These are phyloP conservation scores for Tetramorium simillimum DNA, from an alignment of 1,140 invertebrate genomes.

Conservation along the genomic window DNA sequence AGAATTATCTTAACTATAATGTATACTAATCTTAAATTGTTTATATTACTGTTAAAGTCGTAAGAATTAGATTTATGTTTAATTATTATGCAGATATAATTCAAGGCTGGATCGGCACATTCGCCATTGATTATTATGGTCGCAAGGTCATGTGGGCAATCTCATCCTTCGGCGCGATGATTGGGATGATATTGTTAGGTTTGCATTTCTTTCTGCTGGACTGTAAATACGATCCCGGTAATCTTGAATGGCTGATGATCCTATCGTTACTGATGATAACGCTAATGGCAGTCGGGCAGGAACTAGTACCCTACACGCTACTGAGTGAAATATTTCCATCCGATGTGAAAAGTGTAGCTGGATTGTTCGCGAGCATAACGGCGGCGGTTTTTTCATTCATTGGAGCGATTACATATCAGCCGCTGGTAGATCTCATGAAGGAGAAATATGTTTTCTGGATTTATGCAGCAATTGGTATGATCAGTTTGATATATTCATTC, in stretches of 20 bases:
- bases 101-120: slow-evolving; percentile 38
- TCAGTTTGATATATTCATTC: slow-evolving; percentile 89
- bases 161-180: slow-evolving; percentile 86
- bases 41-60: background rate
- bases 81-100: slow-evolving; percentile 50
- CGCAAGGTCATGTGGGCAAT: slow-evolving; percentile 89
- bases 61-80: background rate
- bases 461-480: slow-evolving; percentile 89
- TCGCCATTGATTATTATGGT: slow-evolving; percentile 90
- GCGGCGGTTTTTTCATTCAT: slow-evolving; percentile 91
- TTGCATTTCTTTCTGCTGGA: slow-evolving; percentile 88
- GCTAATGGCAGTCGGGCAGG: slow-evolving; percentile 88
- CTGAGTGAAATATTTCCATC: slow-evolving; percentile 91
- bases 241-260: slow-evolving; percentile 72
- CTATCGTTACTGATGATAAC: slow-evolving; percentile 46
- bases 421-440: slow-evolving; percentile 87
- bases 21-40: too few relatives aligned
- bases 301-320: slow-evolving; percentile 90
- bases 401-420: slow-evolving; percentile 90
- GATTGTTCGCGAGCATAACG: slow-evolving; percentile 89
- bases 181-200: slow-evolving; percentile 86
- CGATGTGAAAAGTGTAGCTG: slow-evolving; percentile 89
- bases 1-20: background rate
- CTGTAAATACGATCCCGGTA: slow-evolving; percentile 82
- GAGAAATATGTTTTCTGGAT: slow-evolving; percentile 91